phyloP scores from a whole-genome alignment of 2,797 vertebrate species.

The Rhinogobio ventralis region DNA sequence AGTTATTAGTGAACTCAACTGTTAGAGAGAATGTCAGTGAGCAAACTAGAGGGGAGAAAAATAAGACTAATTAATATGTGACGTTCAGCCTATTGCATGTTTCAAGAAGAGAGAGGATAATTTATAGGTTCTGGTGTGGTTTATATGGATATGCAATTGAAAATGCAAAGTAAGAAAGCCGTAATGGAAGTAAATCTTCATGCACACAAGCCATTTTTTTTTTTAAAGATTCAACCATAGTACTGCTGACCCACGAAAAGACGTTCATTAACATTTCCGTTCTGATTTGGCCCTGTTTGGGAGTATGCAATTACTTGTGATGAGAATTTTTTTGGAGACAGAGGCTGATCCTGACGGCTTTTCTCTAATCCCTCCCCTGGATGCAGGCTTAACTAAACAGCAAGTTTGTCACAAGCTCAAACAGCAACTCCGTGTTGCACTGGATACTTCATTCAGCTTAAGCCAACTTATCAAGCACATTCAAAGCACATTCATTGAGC shows the following conservation, averaged over 20 bases:
- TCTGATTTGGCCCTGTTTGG: constrained; percentile 55
- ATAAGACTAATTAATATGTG: not conserved
- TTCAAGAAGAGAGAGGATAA: not conserved
- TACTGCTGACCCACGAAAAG: constrained; percentile 16
- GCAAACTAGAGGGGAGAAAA: not conserved
- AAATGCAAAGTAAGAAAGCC: not conserved
- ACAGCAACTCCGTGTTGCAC: constrained; percentile 80
- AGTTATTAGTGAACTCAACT: not conserved
- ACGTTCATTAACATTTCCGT: constrained; percentile 28
- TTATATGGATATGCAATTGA: constrained; percentile 9
- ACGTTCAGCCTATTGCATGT: not conserved
- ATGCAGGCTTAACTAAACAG: constrained; percentile 81
- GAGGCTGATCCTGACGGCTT: constrained; percentile 82
- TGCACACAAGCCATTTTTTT: not conserved
- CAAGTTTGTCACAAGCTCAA: constrained; percentile 83
- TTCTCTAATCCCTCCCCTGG: constrained; percentile 82
- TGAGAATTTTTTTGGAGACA: constrained; percentile 79
- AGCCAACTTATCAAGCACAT: constrained; percentile 87
- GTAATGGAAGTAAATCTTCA: not conserved
- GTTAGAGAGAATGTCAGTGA: constrained; percentile 5
- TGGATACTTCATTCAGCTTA: constrained; percentile 83
- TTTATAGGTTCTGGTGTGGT: not conserved
- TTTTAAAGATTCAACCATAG: constrained; percentile 9
- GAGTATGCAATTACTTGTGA: constrained; percentile 74
- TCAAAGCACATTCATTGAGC: constrained; percentile 85